phyloP scores from a whole-genome alignment of 2,888 invertebrate species.

The Xiphydria camelus region DNA sequence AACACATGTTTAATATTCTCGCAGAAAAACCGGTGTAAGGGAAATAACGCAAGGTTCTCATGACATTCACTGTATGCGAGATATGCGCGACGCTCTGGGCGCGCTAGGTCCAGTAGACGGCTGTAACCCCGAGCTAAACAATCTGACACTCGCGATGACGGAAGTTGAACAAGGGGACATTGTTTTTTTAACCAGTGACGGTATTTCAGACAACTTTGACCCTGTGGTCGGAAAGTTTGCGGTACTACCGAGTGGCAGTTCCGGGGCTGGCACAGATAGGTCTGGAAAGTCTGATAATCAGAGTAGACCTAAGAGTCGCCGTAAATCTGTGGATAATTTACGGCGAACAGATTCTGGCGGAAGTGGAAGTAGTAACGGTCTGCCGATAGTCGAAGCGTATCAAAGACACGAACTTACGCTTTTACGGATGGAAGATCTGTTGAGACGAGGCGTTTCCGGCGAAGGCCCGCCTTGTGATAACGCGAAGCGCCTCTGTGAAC shows the following conservation, averaged over 20 bases:
- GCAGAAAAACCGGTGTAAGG: constrained; percentile 69
- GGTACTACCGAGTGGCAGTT: constrained; percentile 50
- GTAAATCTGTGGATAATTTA: constrained; percentile 40
- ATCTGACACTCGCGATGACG: constrained; percentile 83
- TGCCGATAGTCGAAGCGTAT: constrained; percentile 73
- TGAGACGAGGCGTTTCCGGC: constrained; percentile 69
- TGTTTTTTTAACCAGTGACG: constrained; percentile 86
- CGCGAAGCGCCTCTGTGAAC: constrained; percentile 71
- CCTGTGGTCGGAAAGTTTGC: constrained; percentile 90
- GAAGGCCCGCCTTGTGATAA: constrained; percentile 66
- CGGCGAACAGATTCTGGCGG: constrained; percentile 27
- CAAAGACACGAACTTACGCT: constrained; percentile 77
- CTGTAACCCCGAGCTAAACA: constrained; percentile 80
- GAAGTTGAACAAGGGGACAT: constrained; percentile 79
- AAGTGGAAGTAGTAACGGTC: constrained; percentile 53
- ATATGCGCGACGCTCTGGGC: constrained; percentile 87
- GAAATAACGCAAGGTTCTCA: constrained; percentile 85
- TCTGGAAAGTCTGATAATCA: constrained; percentile 10
- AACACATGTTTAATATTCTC: constrained; percentile 3
- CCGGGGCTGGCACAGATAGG: background rate
- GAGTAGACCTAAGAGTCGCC: constrained; percentile 32
- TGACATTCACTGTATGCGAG: constrained; percentile 79
- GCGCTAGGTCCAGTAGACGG: constrained; percentile 88
- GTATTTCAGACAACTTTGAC: constrained; percentile 88
- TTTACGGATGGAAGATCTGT: constrained; percentile 74